A percentile compares a stretch with the other conserved stretches of the same genome.
These are phyloP conservation scores for Tridacna crocea DNA, from an alignment of 2,888 invertebrate species.

Conservation along the genomic window DNA sequence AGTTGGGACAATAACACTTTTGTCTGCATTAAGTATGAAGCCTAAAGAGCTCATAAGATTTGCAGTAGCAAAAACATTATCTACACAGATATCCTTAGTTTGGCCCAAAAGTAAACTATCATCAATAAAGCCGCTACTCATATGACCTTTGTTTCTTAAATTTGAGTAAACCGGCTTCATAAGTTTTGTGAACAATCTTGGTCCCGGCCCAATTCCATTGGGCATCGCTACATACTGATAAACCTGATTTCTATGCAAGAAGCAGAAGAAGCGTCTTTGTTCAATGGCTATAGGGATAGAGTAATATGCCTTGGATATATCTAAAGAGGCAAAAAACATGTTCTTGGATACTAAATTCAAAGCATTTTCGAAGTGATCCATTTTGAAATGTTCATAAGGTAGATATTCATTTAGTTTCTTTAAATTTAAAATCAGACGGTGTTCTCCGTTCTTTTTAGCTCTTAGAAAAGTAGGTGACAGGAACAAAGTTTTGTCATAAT, in stretches of 20 bases:
- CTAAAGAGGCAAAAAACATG: slow-evolving; percentile 35
- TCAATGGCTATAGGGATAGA: slow-evolving; percentile 38
- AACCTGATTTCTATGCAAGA: slow-evolving; percentile 42
- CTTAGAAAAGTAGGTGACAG: slow-evolving; percentile 52
- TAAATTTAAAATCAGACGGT: slow-evolving; percentile 46
- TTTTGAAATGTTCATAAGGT: slow-evolving; percentile 51
- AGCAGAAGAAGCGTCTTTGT: slow-evolving; percentile 36
- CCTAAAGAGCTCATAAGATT: slow-evolving; percentile 28
- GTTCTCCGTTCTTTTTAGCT: slow-evolving; percentile 52
- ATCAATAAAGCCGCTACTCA: slow-evolving; percentile 54
- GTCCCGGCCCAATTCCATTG: slow-evolving; percentile 50
- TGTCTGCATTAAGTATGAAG: slow-evolving; percentile 41
- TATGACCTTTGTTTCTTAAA: slow-evolving; percentile 40
- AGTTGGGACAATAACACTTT: slow-evolving; percentile 42
- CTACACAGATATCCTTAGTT: slow-evolving; percentile 21
- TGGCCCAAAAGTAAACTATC: slow-evolving; percentile 41
- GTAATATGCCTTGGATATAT: slow-evolving; percentile 52
- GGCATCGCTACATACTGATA: slow-evolving; percentile 42
- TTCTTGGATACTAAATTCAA: slow-evolving; percentile 50
- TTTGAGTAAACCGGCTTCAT: slow-evolving; percentile 61
- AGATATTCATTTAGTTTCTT: slow-evolving; percentile 48
- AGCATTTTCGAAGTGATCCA: no score
- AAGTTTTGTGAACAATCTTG: slow-evolving; percentile 56
- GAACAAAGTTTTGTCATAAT: slow-evolving; percentile 35
- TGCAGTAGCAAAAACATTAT: slow-evolving; percentile 31